Base-by-base conservation (phyloP, 2,888 invertebrate species). In the Chouioia cunea region DNA sequence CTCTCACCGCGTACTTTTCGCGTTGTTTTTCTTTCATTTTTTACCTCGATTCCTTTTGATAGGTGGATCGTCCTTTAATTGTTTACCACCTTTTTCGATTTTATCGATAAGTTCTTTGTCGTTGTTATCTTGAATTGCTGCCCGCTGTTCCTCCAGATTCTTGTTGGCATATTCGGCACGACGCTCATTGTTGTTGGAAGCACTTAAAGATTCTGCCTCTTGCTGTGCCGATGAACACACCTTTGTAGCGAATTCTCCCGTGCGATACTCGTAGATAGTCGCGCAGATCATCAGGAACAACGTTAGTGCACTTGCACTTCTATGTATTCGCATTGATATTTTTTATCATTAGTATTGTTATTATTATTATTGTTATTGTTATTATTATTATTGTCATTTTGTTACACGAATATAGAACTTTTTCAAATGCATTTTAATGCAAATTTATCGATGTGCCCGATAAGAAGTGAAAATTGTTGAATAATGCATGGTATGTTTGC, bases 211-310 rank as follows among this genome's bases (percentile, higher is more conserved):
- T 70, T 87, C 84, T 54, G 87, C 83, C 78, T 88, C 88, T 56
- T 81, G 83, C 27, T 86, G 77, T 86, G 87, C 47, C 59, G 63
- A 14, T 18, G 18, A 2, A 8, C 16, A 18, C 16, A 43, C 48
- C 12, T 27, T 52, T 2, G 63, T 16, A 15, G 22, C 36, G 48
- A 60, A 52, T 64, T 89, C 81, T 73, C 87, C 86, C 47, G 88
- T 87, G 77, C 87, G 88, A 81, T 92, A 87, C 85, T 93, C 92
- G 82, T 91, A 91, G 48, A 90, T 80, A 0, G 92, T 91, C 1
- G 91, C 89, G 64, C 88, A 82, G 63, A 91, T 81, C 86, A 91
- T 90, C 77, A 92, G 82, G 10, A 89, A 78, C 0, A 87, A 75
- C 16, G 90, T 87, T 12, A 86, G 76, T 4, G 88, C 77, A 68